These are phyloP conservation scores for Imbricaverruca yamaguchii DNA, from an alignment of 2,888 invertebrate species.

Conservation along the genomic window DNA sequence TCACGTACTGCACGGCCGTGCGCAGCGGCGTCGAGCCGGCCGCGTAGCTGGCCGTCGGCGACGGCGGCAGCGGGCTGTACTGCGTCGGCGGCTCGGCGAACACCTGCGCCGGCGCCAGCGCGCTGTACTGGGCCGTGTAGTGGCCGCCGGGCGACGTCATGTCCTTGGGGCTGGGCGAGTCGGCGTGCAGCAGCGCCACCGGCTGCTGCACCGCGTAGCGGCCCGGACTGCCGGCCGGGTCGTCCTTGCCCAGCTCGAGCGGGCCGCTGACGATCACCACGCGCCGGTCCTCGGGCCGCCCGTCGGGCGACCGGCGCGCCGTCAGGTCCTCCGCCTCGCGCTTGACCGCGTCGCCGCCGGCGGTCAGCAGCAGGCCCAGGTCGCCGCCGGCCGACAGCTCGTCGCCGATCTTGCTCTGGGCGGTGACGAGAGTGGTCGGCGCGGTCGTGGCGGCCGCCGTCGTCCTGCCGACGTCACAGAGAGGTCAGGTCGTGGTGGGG, in stretches of 20 bases:
- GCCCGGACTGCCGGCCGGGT: neutral
- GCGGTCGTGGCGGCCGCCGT: neutral
- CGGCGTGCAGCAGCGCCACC: neutral
- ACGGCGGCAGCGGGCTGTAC: slow-evolving; percentile 2
- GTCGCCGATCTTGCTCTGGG: slow-evolving; percentile 39
- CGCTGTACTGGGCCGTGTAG: slow-evolving; percentile 21
- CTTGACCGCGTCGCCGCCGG: slow-evolving; percentile 38
- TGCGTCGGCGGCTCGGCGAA: slow-evolving; percentile 1
- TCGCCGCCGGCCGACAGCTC: slow-evolving; percentile 43
- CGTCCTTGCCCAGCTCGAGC: neutral
- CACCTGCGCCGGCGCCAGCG: slow-evolving; percentile 23
- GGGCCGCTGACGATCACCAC: neutral
- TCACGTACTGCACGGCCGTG: neutral
- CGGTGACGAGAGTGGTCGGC: neutral
- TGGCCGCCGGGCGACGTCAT: neutral
- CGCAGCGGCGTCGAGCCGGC: neutral
- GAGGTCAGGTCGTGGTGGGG: too few species aligned
- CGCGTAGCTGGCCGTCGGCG: slow-evolving; percentile 2
- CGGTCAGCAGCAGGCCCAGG: slow-evolving; percentile 48
- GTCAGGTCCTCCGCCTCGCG: slow-evolving; percentile 75
- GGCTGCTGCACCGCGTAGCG: neutral
- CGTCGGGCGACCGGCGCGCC: slow-evolving; percentile 44
- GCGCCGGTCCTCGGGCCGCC: neutral
- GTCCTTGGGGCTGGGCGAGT: slow-evolving; percentile 21
- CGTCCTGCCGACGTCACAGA: neutral